Conservation (phyloP, 2,797 vertebrate species). For the Coendou prehensilis region DNA sequence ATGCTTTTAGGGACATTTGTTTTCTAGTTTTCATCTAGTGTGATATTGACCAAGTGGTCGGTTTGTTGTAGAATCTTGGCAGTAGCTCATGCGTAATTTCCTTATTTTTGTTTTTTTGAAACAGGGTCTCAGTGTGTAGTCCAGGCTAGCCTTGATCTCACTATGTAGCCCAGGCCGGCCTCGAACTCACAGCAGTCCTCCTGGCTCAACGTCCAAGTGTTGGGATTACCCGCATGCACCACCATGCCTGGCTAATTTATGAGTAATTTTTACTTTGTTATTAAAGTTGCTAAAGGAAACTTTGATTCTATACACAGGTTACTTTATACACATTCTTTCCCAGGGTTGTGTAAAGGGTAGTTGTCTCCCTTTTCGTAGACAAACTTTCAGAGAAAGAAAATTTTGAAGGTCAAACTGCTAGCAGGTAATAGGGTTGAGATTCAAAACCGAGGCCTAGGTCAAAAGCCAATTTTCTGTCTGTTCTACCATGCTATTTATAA, state of each 20-base stretch:
- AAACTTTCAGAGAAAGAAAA: constrained; percentile 69
- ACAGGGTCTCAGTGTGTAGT: not conserved
- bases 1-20: not conserved
- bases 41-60: not conserved
- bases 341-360: not conserved
- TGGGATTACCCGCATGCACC: not conserved
- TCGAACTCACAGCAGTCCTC: not conserved
- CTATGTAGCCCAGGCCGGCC: not conserved
- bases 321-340: not conserved
- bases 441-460: constrained; percentile 27
- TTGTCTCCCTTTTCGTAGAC: constrained; percentile 62
- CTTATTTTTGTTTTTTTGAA: not conserved
- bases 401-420: constrained; percentile 50
- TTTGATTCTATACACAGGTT: not conserved
- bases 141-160: not conserved
- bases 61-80: constrained; percentile 23
- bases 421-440: constrained; percentile 62
- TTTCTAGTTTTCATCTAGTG: constrained; percentile 37
- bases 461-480: constrained; percentile 9
- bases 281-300: not conserved
- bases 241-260: not conserved
- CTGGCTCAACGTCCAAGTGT: not conserved
- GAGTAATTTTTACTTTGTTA: not conserved
- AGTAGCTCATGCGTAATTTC: not conserved
- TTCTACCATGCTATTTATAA: constrained; percentile 14